Base-by-base conservation (phyloP, 1,140 invertebrate species). In the Macrobrachium rosenbergii region DNA sequence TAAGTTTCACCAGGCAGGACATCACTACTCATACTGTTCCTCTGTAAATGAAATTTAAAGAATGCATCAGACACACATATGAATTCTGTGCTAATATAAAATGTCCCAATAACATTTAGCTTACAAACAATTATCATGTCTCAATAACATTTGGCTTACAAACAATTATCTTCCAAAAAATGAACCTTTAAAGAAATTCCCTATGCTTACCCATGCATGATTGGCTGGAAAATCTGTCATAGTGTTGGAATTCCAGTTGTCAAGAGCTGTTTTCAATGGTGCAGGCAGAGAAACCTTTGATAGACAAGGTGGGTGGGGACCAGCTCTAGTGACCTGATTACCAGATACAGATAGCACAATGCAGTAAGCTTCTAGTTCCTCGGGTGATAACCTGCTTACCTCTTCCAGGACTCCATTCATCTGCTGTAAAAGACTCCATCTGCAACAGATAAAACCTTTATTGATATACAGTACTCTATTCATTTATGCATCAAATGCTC, bases 1-100 rank as follows among this genome's bases (percentile, higher is more conserved):
- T 96, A 96, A 90, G 95, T 96, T 91, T 97, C 96, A 0, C 95
- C 95, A 37, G 96, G 96, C 89, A 97, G 95, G 10, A 96, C 95
- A 91, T 97, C 96, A 89, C 94, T 95, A 21, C 94, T 93, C 91
- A 95, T 96, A 8, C 94, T 94, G 90, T 91, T 93, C 69, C 94
- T 94, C 95, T 96, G 91, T 67, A 77, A 58, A 82, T 17, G 16
- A 73, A 82, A 21, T 52, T 63, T 37, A 67, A 14, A 80, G 58
- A 82, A 67, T 45, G 69, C 23, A 52, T 67, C 58, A 67, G 5
- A 23, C 21, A 17, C n/a, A 63, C 37, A 67, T 37, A 28, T 43
- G 0, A 80, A 17, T 12, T 21, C 60, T 63, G 23, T 80, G 19
- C 5, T 64, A 2, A 63, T 63, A 21, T 63, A 37, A 37, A 37